phyloP scores from a whole-genome alignment of 2,888 invertebrate species.

The Heteromyza rotundicornis region DNA sequence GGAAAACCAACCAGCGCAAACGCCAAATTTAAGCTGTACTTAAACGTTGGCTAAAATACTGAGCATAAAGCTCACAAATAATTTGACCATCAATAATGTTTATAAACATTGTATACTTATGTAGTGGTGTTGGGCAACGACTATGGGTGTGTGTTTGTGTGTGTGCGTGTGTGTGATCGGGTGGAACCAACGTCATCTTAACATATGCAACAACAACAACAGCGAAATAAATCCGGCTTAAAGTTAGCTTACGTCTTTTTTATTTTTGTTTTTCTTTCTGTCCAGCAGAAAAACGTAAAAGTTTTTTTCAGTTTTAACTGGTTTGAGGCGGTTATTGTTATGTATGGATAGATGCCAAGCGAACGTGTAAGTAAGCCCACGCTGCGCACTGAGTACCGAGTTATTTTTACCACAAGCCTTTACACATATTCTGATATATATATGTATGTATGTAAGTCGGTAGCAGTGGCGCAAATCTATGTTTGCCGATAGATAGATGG shows the following conservation, averaged over 20 bases:
- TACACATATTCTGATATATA: too few relatives aligned
- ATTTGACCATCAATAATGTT: conserved; percentile 22
- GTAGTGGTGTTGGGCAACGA: background rate
- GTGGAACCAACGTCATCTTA: background rate
- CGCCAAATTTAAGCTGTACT: background rate
- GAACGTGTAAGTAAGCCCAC: background rate
- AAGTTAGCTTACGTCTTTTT: conserved; percentile 5
- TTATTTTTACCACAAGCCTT: background rate
- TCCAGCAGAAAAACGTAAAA: background rate
- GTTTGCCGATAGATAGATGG: too few relatives aligned
- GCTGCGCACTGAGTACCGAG: background rate
- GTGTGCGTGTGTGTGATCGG: background rate
- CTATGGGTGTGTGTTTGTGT: background rate
- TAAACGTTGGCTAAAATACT: background rate
- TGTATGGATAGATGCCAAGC: too few relatives aligned
- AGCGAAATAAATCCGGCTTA: conserved; percentile 7
- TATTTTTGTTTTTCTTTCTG: conserved; percentile 5
- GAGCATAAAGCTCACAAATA: background rate
- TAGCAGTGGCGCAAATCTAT: too few relatives aligned
- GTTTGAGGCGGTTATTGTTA: conserved; percentile 44
- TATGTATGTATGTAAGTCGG: too few relatives aligned
- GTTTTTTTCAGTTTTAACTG: conserved; percentile 43
- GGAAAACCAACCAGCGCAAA: background rate
- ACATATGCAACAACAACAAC: background rate
- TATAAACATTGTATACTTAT: conserved; percentile 15